Conservation (phyloP, 1,140 invertebrate genomes). For the Eufriesea mexicana region DNA sequence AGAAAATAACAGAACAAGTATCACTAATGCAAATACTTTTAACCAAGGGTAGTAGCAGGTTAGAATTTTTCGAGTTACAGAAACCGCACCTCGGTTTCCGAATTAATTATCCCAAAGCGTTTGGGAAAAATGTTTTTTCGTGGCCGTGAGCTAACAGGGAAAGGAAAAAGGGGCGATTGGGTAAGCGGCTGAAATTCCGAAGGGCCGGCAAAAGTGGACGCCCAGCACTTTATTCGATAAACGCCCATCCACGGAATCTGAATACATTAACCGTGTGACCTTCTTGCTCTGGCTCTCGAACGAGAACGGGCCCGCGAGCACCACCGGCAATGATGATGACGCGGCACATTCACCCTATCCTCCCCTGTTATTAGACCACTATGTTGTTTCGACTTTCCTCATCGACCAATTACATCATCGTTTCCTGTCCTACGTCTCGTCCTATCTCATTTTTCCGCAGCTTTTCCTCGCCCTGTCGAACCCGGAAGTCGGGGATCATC, state of each 20-base stretch:
- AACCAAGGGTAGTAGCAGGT: no score
- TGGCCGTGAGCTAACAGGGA: not conserved
- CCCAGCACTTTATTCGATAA: constrained; percentile 70
- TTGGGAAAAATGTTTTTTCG: not conserved
- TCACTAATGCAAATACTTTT: no score
- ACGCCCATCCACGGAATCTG: constrained; percentile 67
- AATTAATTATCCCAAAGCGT: no score
- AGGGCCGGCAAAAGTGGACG: constrained; percentile 57
- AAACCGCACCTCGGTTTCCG: no score
- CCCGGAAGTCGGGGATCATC: no score
- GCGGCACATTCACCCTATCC: constrained; percentile 57
- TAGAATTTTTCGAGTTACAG: no score
- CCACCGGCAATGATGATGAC: constrained; percentile 56
- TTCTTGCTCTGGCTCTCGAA: constrained; percentile 47
- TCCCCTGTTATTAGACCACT: constrained; percentile 63
- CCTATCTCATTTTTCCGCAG: not conserved
- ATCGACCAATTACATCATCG: constrained; percentile 56
- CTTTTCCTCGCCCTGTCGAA: no score
- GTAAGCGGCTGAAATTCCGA: constrained; percentile 47
- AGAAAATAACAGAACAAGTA: no score
- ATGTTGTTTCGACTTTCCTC: constrained; percentile 56
- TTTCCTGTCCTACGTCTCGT: not conserved
- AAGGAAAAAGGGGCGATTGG: constrained; percentile 26
- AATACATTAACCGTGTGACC: constrained; percentile 66
- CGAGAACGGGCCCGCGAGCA: constrained; percentile 30